A percentile compares a stretch with the other conserved stretches of the same genome.
Conservation (phyloP, 1,140 invertebrate genomes). For the Orussus abietinus region DNA sequence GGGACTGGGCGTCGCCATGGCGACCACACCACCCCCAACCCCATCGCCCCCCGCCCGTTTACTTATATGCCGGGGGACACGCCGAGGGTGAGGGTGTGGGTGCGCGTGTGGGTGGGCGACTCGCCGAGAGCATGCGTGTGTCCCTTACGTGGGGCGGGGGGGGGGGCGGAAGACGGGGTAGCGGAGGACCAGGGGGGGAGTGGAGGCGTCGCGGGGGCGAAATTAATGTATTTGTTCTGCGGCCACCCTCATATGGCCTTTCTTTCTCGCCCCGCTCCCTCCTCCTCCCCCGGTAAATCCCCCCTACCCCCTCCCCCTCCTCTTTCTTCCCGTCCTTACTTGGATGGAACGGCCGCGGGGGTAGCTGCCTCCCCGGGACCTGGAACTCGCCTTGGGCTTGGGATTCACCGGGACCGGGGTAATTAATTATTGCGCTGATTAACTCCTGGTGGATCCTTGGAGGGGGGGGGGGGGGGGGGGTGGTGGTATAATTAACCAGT, state of each 20-base stretch:
- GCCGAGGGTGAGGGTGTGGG: constrained; percentile 3
- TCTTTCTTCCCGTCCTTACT: not conserved
- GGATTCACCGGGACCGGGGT: not conserved
- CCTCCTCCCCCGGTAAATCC: not conserved
- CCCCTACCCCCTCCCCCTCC: not conserved
- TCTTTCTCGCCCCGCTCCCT: constrained; percentile 2
- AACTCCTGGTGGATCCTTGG: too few relatives aligned
- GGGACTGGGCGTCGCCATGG: constrained; percentile 48
- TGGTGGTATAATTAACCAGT: too few relatives aligned
- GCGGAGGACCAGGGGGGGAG: not conserved
- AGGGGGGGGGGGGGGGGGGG: too few relatives aligned
- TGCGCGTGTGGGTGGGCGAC: constrained; percentile 5
- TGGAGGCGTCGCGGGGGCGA: constrained; percentile 12
- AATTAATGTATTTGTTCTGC: constrained; percentile 31
- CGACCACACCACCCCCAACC: constrained; percentile 30
- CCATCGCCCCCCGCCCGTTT: constrained; percentile 16
- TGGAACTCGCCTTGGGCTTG: constrained; percentile 8
- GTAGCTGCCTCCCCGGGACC: constrained; percentile 18
- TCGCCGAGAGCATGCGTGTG: constrained; percentile 2
- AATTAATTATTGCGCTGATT: not conserved
- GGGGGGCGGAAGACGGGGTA: not conserved
- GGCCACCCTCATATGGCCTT: constrained; percentile 19
- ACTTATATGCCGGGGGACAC: constrained; percentile 20
- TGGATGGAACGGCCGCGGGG: constrained; percentile 11
- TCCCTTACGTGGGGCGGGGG: constrained; percentile 2